A percentile compares a stretch with the other conserved stretches of the same genome.
These are phyloP conservation scores for Clavelina lepadiformis DNA, from an alignment of 23 tunicate genomes.

Conservation along the genomic window DNA sequence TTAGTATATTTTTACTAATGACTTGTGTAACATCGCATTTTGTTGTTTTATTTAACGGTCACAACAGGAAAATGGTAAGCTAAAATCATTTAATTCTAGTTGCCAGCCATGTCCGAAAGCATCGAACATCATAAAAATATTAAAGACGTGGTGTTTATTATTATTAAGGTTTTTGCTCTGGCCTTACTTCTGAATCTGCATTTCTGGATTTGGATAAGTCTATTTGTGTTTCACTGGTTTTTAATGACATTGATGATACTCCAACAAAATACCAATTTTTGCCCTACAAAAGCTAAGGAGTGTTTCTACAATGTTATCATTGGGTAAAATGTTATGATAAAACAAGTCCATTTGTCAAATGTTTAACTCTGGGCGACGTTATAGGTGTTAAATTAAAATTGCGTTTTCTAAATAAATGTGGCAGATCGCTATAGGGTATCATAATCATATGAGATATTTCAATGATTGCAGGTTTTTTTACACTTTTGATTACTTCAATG, in stretches of 20 bases:
- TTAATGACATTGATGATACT: slow-evolving; percentile 11
- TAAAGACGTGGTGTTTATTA: neutral
- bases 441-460: too few species aligned
- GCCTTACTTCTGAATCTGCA: slow-evolving; percentile 44
- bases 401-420: too few species aligned
- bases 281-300: slow-evolving; percentile 20
- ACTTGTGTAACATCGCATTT: too few species aligned
- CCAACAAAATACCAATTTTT: slow-evolving; percentile 24
- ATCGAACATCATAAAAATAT: neutral
- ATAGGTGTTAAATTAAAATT: too few species aligned
- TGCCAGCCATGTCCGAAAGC: neutral
- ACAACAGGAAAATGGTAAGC: too few species aligned
- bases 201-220: slow-evolving; percentile 29
- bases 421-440: too few species aligned
- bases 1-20: too few species aligned
- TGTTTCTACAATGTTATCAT: slow-evolving; percentile 21
- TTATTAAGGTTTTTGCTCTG: slow-evolving; percentile 43
- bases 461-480: slow-evolving; percentile 36
- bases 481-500: slow-evolving; percentile 59
- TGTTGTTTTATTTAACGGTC: too few species aligned
- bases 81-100: neutral
- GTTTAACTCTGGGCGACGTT: too few species aligned
- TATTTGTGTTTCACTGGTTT: slow-evolving; percentile 32
- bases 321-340: too few species aligned
- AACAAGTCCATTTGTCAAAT: too few species aligned